These are phyloP conservation scores for Phania funesta DNA, from an alignment of 2,888 invertebrate genomes.

Conservation along the genomic window DNA sequence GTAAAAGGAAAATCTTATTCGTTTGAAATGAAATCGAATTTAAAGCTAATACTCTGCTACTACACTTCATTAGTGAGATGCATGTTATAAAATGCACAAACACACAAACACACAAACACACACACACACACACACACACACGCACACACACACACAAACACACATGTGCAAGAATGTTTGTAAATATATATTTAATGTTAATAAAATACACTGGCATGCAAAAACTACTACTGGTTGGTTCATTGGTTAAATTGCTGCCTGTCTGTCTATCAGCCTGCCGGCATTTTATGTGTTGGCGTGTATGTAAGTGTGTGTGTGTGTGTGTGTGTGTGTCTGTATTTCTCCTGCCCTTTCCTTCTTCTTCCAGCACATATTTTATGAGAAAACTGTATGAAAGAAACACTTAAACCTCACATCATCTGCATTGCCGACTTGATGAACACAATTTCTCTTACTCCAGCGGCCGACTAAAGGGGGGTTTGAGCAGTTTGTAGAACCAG, in stretches of 20 bases:
- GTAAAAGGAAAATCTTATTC: slow-evolving; percentile 45
- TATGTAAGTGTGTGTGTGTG: not conserved
- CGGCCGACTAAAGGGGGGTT: not conserved
- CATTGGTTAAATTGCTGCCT: slow-evolving; percentile 13
- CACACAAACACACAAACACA: not conserved
- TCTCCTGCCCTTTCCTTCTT: not conserved
- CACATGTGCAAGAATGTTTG: not conserved
- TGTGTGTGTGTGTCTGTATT: not conserved
- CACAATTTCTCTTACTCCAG: slow-evolving; percentile 11
- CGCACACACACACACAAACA: no score
- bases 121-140: not conserved
- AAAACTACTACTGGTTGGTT: not conserved
- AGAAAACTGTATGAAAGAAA: slow-evolving; percentile 45
- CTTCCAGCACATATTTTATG: not conserved
- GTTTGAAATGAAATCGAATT: slow-evolving; percentile 65
- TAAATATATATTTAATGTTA: not conserved
- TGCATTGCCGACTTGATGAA: slow-evolving; percentile 58
- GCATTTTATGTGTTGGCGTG: no score
- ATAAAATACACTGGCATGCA: slow-evolving; percentile 6
- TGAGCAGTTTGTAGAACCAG: slow-evolving; percentile 5
- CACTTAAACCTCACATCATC: slow-evolving; percentile 22
- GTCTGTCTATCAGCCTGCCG: not conserved
- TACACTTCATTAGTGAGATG: slow-evolving; percentile 64
- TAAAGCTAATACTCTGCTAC: slow-evolving; percentile 59
- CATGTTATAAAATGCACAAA: not conserved